Evolutionary conservation across 2,797 vertebrate species (phyloP).

Genomic region (Kryptopterus vitreolus): DNA sequence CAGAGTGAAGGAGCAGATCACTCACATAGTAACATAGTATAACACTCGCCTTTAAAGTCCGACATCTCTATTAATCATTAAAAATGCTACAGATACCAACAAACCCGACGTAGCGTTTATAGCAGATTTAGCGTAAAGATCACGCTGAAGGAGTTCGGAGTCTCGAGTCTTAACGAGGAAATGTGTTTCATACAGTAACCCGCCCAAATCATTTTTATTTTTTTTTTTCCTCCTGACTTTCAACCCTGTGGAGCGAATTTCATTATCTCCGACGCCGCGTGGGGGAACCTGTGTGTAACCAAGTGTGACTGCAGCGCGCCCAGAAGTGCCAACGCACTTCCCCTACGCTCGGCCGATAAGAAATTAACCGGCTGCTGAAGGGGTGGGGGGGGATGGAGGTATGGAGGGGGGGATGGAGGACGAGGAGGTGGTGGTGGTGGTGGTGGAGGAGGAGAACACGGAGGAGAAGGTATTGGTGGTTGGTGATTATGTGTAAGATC

Average conservation of each 20-base stretch:
- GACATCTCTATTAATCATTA: too few relatives aligned
- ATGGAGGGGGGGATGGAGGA: slow-evolving; percentile 3
- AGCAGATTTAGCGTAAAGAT: too few relatives aligned
- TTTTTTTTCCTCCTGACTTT: slow-evolving; percentile 40
- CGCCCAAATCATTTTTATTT: not conserved
- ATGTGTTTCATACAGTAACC: slow-evolving; percentile 16
- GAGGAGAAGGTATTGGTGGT: too few relatives aligned
- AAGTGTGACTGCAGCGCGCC: slow-evolving; percentile 50
- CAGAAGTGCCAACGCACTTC: slow-evolving; percentile 49
- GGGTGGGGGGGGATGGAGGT: slow-evolving; percentile 10
- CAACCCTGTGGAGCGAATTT: slow-evolving; percentile 52
- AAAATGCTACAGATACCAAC: too few relatives aligned
- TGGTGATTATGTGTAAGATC: slow-evolving; percentile 21
- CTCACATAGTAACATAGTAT: too few relatives aligned
- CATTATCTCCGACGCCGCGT: slow-evolving; percentile 54
- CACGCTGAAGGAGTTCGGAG: too few relatives aligned
- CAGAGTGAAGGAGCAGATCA: too few relatives aligned
- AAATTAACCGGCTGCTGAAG: slow-evolving; percentile 48
- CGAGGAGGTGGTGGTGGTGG: not conserved
- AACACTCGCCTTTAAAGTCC: too few relatives aligned
- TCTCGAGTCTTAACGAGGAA: not conserved
- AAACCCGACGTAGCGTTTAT: too few relatives aligned
- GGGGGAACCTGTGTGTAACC: slow-evolving; percentile 56
- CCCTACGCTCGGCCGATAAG: slow-evolving; percentile 53
- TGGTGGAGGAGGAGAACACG: not conserved